Base-by-base conservation (phyloP, 1,140 invertebrate genomes). In the Lasioglossum albipes region DNA sequence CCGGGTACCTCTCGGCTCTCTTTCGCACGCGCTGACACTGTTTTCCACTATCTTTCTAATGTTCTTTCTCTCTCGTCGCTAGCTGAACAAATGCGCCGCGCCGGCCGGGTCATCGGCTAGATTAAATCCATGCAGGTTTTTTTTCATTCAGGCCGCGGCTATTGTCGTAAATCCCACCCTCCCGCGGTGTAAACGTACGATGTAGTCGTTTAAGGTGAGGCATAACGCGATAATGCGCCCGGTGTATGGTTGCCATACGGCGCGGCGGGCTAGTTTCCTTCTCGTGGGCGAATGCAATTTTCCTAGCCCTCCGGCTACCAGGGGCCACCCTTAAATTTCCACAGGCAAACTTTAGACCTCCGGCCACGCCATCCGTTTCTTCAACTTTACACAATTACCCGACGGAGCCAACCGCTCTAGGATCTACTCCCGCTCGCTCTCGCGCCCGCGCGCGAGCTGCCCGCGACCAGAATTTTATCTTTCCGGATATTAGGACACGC, bases 191-290 rank as follows among this genome's bases (percentile, higher is more conserved):
- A 69, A 84, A 82, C 70, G 83, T 82, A 82, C 83, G 78, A 85
- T 82, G 74, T 69, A 82, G 84, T 82, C 84, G 79, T 85, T 85
- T 78, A 78, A 82, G 62, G 74, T 75, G 57, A 84, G 76, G 74
- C 84, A 85, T 81, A 84, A 85, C 84, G 78, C 83, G 84, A 85
- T 85, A 84, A 84, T 84, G 71, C 69, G 54, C 16, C 13, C 49
- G 13, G 31, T 71, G 59, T 42, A 49, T 61, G 52, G 9, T 10
- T 31, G 45, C 45, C n/a, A 65, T 27, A 67, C 41, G 10, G 20
- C 20, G 52, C 36, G 49, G 61, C 41, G 42, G 64, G n/a, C 69
- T 2, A 36, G 36, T 36, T 36, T 36, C 5, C 74, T 78, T 84
- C 83, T 74, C 74, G 64, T 45, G 66, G 45, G 75, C 52, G 45